These are phyloP conservation scores for Trididemnum clinides DNA, from an alignment of 23 tunicate species.

Conservation along the genomic window DNA sequence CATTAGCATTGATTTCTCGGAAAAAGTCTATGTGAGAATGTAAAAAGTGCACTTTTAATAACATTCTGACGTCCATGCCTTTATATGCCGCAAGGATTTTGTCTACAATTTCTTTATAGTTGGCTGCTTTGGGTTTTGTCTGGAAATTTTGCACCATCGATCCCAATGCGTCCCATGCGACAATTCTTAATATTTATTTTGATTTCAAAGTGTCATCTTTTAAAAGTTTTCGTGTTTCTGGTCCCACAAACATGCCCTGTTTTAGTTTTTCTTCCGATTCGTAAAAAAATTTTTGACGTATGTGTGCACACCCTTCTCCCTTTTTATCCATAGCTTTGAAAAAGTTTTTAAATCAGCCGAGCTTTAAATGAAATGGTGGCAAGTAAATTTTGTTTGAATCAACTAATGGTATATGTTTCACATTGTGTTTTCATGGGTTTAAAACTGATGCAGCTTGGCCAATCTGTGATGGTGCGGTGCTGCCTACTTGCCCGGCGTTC, in stretches of 20 bases:
- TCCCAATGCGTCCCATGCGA: neutral
- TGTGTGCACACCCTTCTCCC: neutral
- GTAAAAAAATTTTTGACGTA: neutral
- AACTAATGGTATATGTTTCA: conserved; percentile 1
- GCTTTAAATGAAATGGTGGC: conserved; percentile 15
- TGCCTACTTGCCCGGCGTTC: neutral
- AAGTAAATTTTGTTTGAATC: neutral
- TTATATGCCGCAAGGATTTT: neutral
- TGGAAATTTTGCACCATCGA: neutral
- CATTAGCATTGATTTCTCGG: neutral
- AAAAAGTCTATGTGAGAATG: conserved; percentile 22
- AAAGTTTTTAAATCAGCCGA: conserved; percentile 28
- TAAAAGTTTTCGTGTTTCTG: neutral
- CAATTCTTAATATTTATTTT: neutral
- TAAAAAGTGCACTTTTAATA: conserved; percentile 1
- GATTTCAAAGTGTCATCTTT: neutral
- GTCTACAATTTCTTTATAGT: neutral
- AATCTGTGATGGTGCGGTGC: neutral
- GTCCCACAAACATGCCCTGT: conserved; percentile 25
- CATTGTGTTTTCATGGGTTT: conserved; percentile 1
- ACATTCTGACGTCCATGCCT: neutral
- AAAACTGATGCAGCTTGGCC: neutral
- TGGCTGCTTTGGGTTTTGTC: neutral
- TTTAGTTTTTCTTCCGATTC: neutral
- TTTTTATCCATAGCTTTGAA: conserved; percentile 26